Conservation (phyloP, 2,888 invertebrate genomes). For the Agrilus mali region DNA sequence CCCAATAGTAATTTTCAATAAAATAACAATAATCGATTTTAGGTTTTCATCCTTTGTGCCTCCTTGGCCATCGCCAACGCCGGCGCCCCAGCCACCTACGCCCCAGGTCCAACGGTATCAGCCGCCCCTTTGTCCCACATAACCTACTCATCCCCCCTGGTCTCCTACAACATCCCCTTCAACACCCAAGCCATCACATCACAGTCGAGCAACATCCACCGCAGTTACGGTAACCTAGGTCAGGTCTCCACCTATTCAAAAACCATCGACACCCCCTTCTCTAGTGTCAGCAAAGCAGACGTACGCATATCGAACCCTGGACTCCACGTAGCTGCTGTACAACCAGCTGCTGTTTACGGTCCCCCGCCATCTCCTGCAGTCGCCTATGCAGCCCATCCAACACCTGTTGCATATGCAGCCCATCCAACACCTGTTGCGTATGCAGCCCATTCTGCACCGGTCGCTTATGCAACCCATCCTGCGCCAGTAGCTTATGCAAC, state of each 20-base stretch:
- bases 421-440: conserved; percentile 33
- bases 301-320: conserved; percentile 59
- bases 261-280: conserved; percentile 59
- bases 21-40: conserved; percentile 13
- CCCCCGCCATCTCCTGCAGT: conserved; percentile 16
- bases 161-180: conserved; percentile 21
- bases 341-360: conserved; percentile 13
- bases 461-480: not conserved
- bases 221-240: conserved; percentile 54
- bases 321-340: conserved; percentile 20
- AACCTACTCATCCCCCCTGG: conserved; percentile 18
- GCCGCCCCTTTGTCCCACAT: conserved; percentile 12
- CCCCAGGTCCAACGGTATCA: not conserved
- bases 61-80: conserved; percentile 45
- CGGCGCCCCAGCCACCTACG: not conserved
- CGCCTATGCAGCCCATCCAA: conserved; percentile 26
- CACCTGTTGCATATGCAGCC: conserved; percentile 38
- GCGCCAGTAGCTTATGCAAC: conserved; percentile 26
- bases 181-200: conserved; percentile 42
- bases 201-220: conserved; percentile 46
- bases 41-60: conserved; percentile 43
- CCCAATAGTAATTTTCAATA: no score
- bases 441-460: conserved; percentile 15
- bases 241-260: conserved; percentile 57
- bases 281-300: conserved; percentile 56